phyloP scores from a whole-genome alignment of 2,888 invertebrate genomes.

The Pediacus dermestoides region DNA sequence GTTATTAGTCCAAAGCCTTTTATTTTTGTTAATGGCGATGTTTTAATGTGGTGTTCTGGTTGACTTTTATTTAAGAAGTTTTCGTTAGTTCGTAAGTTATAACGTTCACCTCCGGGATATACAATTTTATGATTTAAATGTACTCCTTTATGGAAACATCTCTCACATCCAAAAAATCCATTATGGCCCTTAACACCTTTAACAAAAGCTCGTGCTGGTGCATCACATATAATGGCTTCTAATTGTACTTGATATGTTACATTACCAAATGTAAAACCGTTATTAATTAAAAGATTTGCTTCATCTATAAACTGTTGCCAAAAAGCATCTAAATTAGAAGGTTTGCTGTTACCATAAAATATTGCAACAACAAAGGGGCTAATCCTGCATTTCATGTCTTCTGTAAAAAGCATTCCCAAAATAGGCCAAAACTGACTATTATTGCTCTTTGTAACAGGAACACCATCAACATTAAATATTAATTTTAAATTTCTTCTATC shows the following conservation, averaged over 20 bases:
- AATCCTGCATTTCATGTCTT: too few relatives aligned
- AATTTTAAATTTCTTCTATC: slow-evolving; percentile 1
- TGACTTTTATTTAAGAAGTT: slow-evolving; percentile 7
- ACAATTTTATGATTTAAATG: neutral
- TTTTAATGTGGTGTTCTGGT: neutral
- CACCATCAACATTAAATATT: slow-evolving; percentile 14
- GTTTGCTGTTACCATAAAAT: neutral
- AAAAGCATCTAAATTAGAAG: neutral
- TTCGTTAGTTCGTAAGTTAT: neutral
- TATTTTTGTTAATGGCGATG: slow-evolving; percentile 3
- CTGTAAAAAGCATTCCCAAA: too few relatives aligned
- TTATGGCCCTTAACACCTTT: slow-evolving; percentile 15
- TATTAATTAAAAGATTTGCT: neutral
- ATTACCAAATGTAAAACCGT: neutral
- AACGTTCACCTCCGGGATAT: neutral
- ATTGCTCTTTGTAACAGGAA: slow-evolving; percentile 12
- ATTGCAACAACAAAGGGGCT: slow-evolving; percentile 1
- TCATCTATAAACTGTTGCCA: neutral
- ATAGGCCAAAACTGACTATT: slow-evolving; percentile 14
- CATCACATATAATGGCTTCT: slow-evolving; percentile 17
- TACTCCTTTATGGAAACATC: too few relatives aligned
- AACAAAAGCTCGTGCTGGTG: slow-evolving; percentile 14
- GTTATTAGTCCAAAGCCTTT: neutral
- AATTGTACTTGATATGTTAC: slow-evolving; percentile 4
- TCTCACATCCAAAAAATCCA: slow-evolving; percentile 12